Percentiles rank a stretch among this genome's conserved stretches.
Conservation (phyloP, 2,888 invertebrate genomes). For the Agrochola lychnidis region DNA sequence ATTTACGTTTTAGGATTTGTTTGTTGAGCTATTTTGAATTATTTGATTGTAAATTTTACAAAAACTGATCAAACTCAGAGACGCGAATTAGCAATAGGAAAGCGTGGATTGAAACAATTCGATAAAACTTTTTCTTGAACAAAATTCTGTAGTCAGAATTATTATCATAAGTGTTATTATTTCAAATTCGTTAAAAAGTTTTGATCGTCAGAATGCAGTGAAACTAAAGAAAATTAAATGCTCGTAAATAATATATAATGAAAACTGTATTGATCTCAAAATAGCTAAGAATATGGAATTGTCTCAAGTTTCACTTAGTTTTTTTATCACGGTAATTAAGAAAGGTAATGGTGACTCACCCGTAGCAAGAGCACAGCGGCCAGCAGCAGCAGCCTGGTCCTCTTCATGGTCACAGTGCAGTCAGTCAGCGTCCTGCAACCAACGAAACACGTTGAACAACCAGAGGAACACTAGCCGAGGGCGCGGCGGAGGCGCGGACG, state of each 20-base stretch:
- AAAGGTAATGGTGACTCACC: slow-evolving; percentile 75
- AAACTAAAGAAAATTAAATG: slow-evolving; percentile 3
- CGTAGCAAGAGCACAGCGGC: slow-evolving; percentile 87
- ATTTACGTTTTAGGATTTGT: neutral
- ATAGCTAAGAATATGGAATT: slow-evolving; percentile 1
- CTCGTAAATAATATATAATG: neutral
- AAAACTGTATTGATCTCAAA: slow-evolving; percentile 10
- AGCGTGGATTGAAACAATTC: too few species aligned
- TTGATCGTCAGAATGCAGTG: neutral
- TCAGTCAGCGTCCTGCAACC: slow-evolving; percentile 86
- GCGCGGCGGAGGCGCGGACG: slow-evolving; percentile 76
- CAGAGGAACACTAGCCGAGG: slow-evolving; percentile 77
- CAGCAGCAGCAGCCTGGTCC: slow-evolving; percentile 87
- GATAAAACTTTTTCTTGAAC: too few species aligned
- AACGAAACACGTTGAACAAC: slow-evolving; percentile 82
- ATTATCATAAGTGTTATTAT: too few species aligned
- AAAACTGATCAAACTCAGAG: neutral
- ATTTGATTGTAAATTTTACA: neutral
- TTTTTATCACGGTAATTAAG: slow-evolving; percentile 28
- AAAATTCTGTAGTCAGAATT: too few species aligned
- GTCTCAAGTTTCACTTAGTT: slow-evolving; percentile 39
- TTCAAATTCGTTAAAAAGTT: neutral
- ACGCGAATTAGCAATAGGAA: too few species aligned
- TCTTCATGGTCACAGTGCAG: slow-evolving; percentile 88
- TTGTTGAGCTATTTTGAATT: too few species aligned